phyloP scores from a whole-genome alignment of 2,113 vertebrate genomes.

The Corydoras sp. region DNA sequence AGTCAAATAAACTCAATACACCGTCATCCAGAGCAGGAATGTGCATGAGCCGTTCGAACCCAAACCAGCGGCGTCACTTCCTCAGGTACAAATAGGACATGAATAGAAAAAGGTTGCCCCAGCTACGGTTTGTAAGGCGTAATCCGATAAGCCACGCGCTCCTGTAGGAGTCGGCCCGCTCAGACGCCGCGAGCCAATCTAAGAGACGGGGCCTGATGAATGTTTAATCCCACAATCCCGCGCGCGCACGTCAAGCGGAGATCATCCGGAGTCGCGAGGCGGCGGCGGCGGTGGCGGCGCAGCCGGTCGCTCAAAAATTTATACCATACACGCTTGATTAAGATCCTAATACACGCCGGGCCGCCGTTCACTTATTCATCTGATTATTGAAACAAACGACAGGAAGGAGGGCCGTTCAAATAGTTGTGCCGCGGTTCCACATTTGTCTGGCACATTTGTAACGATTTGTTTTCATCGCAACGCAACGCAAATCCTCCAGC shows the following conservation, averaged over 20 bases:
- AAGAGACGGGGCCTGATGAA: conserved; percentile 72
- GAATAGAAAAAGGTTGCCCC: conserved; percentile 21
- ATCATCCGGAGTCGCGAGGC: conserved; percentile 61
- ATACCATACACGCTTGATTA: conserved; percentile 71
- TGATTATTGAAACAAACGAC: conserved; percentile 73
- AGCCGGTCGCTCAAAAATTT: conserved; percentile 72
- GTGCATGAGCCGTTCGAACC: not conserved
- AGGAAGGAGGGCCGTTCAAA: conserved; percentile 66
- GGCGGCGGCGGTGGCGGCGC: conserved; percentile 45
- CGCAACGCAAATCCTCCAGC: conserved; percentile 60
- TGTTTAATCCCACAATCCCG: conserved; percentile 70
- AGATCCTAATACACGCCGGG: conserved; percentile 61
- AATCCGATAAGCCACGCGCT: conserved; percentile 34
- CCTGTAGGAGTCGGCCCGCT: conserved; percentile 37
- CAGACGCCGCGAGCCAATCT: conserved; percentile 60
- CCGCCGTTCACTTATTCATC: conserved; percentile 66
- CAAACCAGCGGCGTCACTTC: conserved; percentile 34
- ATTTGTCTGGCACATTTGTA: conserved; percentile 73
- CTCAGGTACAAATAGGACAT: conserved; percentile 35
- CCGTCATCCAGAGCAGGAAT: too few species aligned
- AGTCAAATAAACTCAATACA: too few species aligned
- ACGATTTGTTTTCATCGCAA: conserved; percentile 60
- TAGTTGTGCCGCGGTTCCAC: conserved; percentile 55
- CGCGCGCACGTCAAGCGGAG: conserved; percentile 51
- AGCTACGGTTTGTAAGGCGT: conserved; percentile 25